Evolutionary conservation across 2,113 vertebrate species (phyloP).

Genomic region (Axis porcinus): DNA sequence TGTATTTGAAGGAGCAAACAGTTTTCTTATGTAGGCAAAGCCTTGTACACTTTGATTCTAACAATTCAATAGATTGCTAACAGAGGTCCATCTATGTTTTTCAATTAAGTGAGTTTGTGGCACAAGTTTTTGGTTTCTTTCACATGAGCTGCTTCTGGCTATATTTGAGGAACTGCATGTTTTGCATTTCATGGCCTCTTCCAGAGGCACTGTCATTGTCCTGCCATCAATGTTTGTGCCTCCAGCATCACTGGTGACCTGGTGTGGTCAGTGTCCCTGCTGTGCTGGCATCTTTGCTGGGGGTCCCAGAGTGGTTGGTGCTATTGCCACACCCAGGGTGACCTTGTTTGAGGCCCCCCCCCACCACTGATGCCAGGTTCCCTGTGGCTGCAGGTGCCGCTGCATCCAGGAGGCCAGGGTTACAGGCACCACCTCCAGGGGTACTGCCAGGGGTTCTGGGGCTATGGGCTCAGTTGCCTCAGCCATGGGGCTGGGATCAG

Average conservation of each 20-base stretch:
- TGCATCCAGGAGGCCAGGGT: neutral
- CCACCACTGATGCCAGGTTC: neutral
- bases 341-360: neutral
- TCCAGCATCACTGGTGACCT: neutral
- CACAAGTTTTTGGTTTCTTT: neutral
- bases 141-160: neutral
- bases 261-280: neutral
- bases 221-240: neutral
- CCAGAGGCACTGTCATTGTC: neutral
- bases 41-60: no score
- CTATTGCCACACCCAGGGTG: neutral
- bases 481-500: no score
- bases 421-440: fast-evolving
- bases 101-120: neutral
- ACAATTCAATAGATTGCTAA: no score
- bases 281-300: neutral
- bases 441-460: neutral
- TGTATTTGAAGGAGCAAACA: no score
- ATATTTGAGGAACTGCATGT: neutral
- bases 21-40: no score
- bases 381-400: fast-evolving
- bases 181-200: neutral
- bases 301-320: neutral
- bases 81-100: no score
- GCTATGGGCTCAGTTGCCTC: neutral